Base-by-base conservation (phyloP, 2,797 vertebrate species). In the Alauda arvensis region DNA sequence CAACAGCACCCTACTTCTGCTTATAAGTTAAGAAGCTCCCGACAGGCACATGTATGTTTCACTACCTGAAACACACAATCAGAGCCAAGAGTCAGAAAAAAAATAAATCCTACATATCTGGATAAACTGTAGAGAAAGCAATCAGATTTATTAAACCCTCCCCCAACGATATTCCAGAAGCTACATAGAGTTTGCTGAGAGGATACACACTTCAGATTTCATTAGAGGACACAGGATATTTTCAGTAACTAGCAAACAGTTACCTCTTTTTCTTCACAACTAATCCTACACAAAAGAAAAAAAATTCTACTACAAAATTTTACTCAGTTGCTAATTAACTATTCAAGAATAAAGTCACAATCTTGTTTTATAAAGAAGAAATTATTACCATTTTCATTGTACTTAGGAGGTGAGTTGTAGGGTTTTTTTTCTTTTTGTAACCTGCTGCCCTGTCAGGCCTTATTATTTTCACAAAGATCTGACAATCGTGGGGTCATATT, bases 401-500 rank as follows among this genome's bases (percentile, higher is more conserved):
- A 56, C 6, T 18, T 83, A 66, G 31, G n/a, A 76, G 77, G 12
- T 59, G 23, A 26, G 4, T 4, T 6, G 3, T 6, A 59, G 6
- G 2, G 0, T 28, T 1, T 37, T 49, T 42, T 34, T 43, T 49
- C 52, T 29, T 31, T 77, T 74, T 51, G 19, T 33, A 81, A 88
- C 77, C 55, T 90, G 75, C 53, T 95, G 76, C 53, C 68, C 56
- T 84, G 85, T 87, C 87, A 96, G 68, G 60, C 62, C 29, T 62
- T 84, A 83, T 67, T 95, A 81, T 92, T 91, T 90, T 85, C 90
- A 94, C 83, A 92, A 87, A 87, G 90, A 72, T 85, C 90, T 89
- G 93, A 96, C 80, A 95, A 89, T 94, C 6, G 1, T 31, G 8
- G 39, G 71, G 85, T 95, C 89, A 71, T 87, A 94, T 96, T 96